Evolutionary conservation across 2,113 vertebrate genomes (phyloP).

Genomic region (Neomonachus schauinslandi): DNA sequence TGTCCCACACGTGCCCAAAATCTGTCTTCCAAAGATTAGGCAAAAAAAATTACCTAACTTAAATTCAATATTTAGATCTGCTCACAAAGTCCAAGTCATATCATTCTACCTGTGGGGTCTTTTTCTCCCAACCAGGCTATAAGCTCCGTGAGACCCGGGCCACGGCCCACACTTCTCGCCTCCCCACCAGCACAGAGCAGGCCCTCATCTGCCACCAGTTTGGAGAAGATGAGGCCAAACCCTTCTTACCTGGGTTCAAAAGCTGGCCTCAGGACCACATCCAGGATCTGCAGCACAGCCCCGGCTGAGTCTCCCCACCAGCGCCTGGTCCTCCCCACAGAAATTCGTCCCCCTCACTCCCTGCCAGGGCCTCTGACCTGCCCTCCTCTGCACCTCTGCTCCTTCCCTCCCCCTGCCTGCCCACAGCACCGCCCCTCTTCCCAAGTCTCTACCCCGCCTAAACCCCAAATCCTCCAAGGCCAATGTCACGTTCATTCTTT

Average conservation of each 20-base stretch:
- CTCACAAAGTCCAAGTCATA: background rate
- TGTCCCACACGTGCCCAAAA: fast-evolving
- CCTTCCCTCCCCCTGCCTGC: no score
- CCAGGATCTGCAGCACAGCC: no score
- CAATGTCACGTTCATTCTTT: background rate
- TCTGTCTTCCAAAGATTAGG: background rate
- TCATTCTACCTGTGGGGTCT: background rate
- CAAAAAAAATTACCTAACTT: background rate
- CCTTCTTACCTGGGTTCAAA: background rate
- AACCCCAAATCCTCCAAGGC: background rate
- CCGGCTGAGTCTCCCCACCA: fast-evolving
- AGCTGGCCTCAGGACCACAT: fast-evolving
- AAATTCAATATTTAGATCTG: background rate
- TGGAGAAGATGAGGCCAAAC: no score
- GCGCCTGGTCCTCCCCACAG: background rate
- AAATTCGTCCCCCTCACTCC: background rate
- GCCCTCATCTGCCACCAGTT: background rate
- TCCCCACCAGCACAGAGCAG: background rate
- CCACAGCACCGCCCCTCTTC: fast-evolving
- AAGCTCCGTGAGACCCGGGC: fast-evolving
- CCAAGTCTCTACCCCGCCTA: background rate
- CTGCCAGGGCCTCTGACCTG: fast-evolving
- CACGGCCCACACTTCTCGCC: fast-evolving
- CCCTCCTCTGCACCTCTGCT: background rate
- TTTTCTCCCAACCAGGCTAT: background rate